These are phyloP conservation scores for Drosophila asahinai DNA, from an alignment of 1,140 invertebrate species.

Conservation along the genomic window DNA sequence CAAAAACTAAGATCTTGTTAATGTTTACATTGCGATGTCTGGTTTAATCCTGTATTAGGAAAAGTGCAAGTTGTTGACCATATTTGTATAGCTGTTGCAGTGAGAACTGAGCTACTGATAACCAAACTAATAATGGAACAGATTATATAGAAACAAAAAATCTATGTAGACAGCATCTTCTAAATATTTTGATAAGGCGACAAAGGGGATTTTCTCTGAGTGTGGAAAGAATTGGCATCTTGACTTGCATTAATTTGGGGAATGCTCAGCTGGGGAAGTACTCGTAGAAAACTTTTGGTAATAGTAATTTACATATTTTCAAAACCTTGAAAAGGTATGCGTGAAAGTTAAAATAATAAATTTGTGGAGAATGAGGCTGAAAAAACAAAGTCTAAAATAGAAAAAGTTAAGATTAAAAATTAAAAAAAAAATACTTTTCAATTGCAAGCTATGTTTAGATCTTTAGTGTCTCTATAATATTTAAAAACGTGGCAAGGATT, in stretches of 20 bases:
- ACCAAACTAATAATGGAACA: not conserved
- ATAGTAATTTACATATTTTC: not conserved
- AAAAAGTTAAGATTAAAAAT: too few relatives aligned
- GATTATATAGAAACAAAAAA: slow-evolving; percentile 14
- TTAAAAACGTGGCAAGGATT: not conserved
- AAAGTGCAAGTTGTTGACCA: slow-evolving; percentile 1
- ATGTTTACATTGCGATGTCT: not conserved
- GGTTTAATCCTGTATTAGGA: not conserved
- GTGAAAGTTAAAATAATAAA: not conserved
- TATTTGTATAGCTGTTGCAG: not conserved
- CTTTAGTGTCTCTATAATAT: not conserved
- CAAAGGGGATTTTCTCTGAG: slow-evolving; percentile 28
- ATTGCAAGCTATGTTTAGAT: too few relatives aligned
- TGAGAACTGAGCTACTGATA: slow-evolving; percentile 24
- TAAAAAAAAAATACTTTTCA: too few relatives aligned
- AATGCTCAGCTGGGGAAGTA: not conserved
- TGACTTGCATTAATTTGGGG: not conserved
- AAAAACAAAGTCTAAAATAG: too few relatives aligned
- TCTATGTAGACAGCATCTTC: not conserved
- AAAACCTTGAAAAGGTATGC: not conserved
- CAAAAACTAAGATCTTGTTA: too few relatives aligned
- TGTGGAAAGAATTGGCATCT: not conserved
- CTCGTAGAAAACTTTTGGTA: not conserved
- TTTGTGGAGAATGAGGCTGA: too few relatives aligned
- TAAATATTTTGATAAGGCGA: slow-evolving; percentile 12